A percentile compares a stretch with the other conserved stretches of the same genome.
Evolutionary conservation across 2,888 invertebrate species (phyloP).

Genomic region (Calameuta idolon): DNA sequence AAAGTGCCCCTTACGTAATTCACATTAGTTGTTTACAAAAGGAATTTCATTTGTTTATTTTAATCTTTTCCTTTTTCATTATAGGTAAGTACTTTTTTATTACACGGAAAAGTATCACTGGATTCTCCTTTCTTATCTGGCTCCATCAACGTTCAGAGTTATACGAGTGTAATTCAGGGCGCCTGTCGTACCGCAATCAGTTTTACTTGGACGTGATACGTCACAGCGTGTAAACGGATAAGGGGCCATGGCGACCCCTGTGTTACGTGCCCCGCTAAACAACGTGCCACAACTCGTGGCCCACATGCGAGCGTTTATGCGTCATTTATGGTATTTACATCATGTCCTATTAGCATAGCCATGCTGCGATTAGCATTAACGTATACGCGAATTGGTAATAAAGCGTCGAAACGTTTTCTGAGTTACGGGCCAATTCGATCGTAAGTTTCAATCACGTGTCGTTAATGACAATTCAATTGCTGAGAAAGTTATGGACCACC

Average conservation of each 20-base stretch:
- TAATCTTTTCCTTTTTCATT: background rate
- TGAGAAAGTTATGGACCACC: background rate
- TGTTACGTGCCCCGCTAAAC: constrained; percentile 5
- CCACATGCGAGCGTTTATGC: constrained; percentile 36
- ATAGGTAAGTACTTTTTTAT: background rate
- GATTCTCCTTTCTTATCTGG: background rate
- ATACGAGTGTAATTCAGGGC: background rate
- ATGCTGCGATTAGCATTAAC: constrained; percentile 20
- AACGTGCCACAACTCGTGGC: constrained; percentile 16
- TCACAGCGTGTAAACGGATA: background rate
- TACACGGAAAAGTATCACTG: background rate
- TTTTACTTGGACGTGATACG: background rate
- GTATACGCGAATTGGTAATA: constrained; percentile 21
- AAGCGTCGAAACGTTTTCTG: constrained; percentile 5
- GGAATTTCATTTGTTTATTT: background rate
- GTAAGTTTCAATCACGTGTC: background rate
- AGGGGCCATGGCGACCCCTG: background rate
- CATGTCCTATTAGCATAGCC: constrained; percentile 21
- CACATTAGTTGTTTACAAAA: background rate
- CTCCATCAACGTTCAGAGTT: background rate
- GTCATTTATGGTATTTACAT: constrained; percentile 35
- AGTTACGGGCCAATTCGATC: background rate
- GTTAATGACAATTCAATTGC: background rate
- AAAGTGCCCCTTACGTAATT: background rate
- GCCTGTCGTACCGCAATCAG: constrained; percentile 1